Percentiles rank a stretch among this genome's conserved stretches.
phyloP scores from a whole-genome alignment of 2,113 vertebrate species.

The Cepphus grylle region DNA sequence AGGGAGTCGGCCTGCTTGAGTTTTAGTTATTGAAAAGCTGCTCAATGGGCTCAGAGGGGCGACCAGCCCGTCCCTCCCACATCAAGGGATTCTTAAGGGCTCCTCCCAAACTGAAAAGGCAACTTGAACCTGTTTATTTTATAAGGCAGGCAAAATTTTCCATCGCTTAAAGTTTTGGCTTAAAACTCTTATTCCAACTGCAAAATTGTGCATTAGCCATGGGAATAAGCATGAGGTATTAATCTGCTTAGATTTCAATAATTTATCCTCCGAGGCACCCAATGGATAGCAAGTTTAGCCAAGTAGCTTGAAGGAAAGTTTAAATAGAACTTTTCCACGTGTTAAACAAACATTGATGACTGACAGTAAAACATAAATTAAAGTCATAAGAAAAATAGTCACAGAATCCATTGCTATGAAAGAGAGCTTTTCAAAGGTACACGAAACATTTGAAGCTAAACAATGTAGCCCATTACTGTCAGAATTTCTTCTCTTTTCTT shows the following conservation, averaged over 20 bases:
- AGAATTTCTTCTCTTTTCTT: neutral
- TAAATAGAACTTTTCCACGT: slow-evolving; percentile 50
- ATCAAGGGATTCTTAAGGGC: neutral
- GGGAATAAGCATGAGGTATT: slow-evolving; percentile 59
- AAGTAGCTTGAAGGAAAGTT: slow-evolving; percentile 50
- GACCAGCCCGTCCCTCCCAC: neutral
- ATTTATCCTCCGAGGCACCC: slow-evolving; percentile 49
- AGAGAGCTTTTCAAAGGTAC: neutral
- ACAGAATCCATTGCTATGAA: neutral
- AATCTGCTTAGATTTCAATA: slow-evolving; percentile 60
- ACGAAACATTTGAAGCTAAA: neutral
- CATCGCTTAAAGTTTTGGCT: slow-evolving; percentile 21
- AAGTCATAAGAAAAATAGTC: slow-evolving; percentile 50
- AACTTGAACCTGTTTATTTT: slow-evolving; percentile 8
- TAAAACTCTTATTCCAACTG: slow-evolving; percentile 27
- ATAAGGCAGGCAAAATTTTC: slow-evolving; percentile 17
- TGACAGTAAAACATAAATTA: slow-evolving; percentile 51
- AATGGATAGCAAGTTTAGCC: slow-evolving; percentile 40
- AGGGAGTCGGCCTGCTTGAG: neutral
- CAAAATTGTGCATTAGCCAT: slow-evolving; percentile 43
- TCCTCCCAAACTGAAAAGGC: neutral
- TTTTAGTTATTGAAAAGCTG: neutral
- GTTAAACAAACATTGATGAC: slow-evolving; percentile 48
- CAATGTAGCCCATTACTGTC: neutral
- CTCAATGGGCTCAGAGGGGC: neutral